Evolutionary conservation across 2,888 invertebrate genomes (phyloP).

Genomic region (Ectemnius cavifrons): DNA sequence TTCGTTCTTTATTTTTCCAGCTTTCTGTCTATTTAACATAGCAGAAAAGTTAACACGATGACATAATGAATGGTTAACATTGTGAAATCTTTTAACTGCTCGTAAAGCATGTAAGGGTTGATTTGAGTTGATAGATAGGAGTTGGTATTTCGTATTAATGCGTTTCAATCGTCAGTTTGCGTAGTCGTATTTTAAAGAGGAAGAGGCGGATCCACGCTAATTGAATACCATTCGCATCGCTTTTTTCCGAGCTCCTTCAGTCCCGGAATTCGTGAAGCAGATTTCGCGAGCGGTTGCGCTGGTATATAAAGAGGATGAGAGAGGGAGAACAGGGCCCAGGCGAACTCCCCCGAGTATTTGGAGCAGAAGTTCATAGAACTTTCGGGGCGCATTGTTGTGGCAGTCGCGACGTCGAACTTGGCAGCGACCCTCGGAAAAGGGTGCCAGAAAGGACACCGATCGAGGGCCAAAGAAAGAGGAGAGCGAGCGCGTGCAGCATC

Average conservation of each 20-base stretch:
- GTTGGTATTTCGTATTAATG: no score
- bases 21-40: no score
- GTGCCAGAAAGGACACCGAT: constrained; percentile 15
- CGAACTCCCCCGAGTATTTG: constrained; percentile 31
- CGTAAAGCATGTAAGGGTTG: no score
- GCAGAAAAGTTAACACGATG: no score
- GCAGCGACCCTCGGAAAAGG: constrained; percentile 42
- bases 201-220: neutral
- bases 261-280: neutral
- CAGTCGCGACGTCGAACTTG: constrained; percentile 67
- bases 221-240: neutral
- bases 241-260: constrained; percentile 21
- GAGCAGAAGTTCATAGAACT: constrained; percentile 68
- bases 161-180: no score
- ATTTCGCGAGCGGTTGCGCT: constrained; percentile 30
- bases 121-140: no score
- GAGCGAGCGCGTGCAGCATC: constrained; percentile 5
- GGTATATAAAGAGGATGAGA: neutral
- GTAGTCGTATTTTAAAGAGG: no score
- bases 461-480: constrained; percentile 19
- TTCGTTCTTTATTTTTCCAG: no score
- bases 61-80: no score
- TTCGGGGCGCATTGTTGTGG: constrained; percentile 72
- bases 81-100: no score
- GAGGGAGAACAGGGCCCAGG: constrained; percentile 5